Evolutionary conservation across 1,140 invertebrate genomes (phyloP), one percentile per base, ranked within the genome.

Genomic region (Holcopasites calliopsidis): DNA sequence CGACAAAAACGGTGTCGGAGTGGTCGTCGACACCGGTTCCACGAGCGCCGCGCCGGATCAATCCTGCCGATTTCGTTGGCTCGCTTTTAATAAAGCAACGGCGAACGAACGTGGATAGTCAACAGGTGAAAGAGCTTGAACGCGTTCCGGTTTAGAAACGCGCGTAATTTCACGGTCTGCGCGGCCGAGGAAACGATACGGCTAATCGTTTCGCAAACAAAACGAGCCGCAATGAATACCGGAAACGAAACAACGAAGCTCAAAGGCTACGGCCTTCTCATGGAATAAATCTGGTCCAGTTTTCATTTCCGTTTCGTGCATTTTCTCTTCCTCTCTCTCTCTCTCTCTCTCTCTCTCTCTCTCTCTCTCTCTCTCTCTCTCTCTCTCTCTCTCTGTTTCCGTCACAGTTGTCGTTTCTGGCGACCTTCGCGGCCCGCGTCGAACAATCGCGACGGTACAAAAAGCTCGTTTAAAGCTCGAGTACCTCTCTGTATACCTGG

Each of bases 391-490:
- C 31, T 13, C 18, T 23, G 33, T 50, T 35, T 35, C 61, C 0
- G 4, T 10, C 55, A 10, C 16, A 6, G 0, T 0, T 2, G 11
- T 3, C 16, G 3, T 28, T 44, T n/a, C 26, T n/a, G 7, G 31
- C 8, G 7, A 13, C 7, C 26, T 10, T 10, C 42, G 60, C 3
- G 10, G 44, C n/a, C 42, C 16, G 18, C 21, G 62, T 52, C 23
- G 58, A 62, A 38, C 44, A 31, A 66, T 69, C 13, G 40, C 23
- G 40, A 18, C 13, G 33, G 7, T 18, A 23, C 38, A 52, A 66
- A 79, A 65, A 79, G 70, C 61, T 18, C 77, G 60, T 68, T 79
- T 62, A 26, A 40, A 31, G 54, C n/a, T 23, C 26, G n/a, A 33
- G 7, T 8, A 44, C n/a, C 38, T 13, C 28, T 21, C 54, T 23